These are phyloP conservation scores for Alces alces DNA, from an alignment of 2,113 vertebrate species.

Conservation along the genomic window DNA sequence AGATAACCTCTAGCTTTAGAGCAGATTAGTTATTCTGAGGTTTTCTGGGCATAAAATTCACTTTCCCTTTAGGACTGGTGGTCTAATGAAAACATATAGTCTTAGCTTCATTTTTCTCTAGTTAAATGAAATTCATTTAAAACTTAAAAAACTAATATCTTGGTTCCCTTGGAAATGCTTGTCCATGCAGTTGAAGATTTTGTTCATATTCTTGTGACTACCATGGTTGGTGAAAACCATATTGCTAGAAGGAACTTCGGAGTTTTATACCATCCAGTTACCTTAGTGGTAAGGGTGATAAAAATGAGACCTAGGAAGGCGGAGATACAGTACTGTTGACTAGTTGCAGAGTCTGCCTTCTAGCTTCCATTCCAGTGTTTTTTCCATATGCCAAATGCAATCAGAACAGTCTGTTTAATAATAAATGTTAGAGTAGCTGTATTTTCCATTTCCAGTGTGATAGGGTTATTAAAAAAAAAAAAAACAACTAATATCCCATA, in stretches of 20 bases:
- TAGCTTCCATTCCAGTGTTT: not conserved
- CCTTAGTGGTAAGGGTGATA: not conserved
- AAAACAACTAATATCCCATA: not conserved
- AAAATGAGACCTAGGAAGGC: not conserved
- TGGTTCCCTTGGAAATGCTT: slow-evolving; percentile 22
- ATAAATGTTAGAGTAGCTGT: not conserved
- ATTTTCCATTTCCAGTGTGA: slow-evolving; percentile 13
- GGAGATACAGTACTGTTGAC: not conserved
- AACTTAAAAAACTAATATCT: not conserved
- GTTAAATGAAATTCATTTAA: slow-evolving; percentile 9
- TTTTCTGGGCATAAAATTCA: slow-evolving; percentile 9
- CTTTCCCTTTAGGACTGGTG: slow-evolving; percentile 30
- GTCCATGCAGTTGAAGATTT: not conserved
- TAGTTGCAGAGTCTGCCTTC: not conserved
- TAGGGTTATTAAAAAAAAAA: not conserved
- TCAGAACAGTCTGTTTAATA: not conserved
- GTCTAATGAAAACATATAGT: slow-evolving; percentile 37
- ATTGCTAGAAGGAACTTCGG: not conserved
- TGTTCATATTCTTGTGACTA: not conserved
- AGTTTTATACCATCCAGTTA: not conserved
- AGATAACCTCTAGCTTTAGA: not conserved
- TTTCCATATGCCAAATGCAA: not conserved
- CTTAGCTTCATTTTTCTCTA: slow-evolving; percentile 49
- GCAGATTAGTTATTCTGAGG: slow-evolving; percentile 19
- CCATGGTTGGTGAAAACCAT: not conserved